These are phyloP conservation scores for Bambusicola thoracicus DNA, from an alignment of 2,113 vertebrate species.

Conservation along the genomic window DNA sequence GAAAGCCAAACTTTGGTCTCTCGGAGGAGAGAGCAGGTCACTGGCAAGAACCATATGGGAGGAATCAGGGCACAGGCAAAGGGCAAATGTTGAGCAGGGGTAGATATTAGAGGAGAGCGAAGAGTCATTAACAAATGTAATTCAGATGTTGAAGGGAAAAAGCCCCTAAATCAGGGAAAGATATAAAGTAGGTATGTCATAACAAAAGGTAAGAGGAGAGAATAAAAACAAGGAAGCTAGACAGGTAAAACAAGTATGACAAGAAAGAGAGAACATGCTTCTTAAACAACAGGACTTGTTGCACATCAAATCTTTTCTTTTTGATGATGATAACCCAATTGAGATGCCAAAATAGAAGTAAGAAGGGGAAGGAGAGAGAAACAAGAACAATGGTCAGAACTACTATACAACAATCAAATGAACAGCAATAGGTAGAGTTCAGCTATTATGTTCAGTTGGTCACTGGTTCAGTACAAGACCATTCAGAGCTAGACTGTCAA, in stretches of 20 bases:
- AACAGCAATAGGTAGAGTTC: not conserved
- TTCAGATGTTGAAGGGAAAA: not conserved
- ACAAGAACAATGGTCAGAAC: not conserved
- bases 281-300: not conserved
- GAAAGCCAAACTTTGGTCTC: not conserved
- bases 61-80: not conserved
- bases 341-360: not conserved
- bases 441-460: not conserved
- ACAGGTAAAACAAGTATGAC: not conserved
- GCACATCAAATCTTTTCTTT: not conserved
- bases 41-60: not conserved
- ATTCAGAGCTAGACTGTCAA: not conserved
- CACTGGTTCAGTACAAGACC: accelerated
- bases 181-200: not conserved
- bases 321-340: not conserved
- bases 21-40: not conserved
- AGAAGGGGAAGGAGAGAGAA: not conserved
- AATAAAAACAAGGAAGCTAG: no score
- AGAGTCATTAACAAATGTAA: not conserved
- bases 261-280: not conserved
- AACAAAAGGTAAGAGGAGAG: not conserved
- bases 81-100: not conserved
- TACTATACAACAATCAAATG: not conserved
- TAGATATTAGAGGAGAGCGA: not conserved
- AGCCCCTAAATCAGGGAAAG: not conserved